Conservation (phyloP, 2,797 vertebrate genomes). For the Agapornis canus region DNA sequence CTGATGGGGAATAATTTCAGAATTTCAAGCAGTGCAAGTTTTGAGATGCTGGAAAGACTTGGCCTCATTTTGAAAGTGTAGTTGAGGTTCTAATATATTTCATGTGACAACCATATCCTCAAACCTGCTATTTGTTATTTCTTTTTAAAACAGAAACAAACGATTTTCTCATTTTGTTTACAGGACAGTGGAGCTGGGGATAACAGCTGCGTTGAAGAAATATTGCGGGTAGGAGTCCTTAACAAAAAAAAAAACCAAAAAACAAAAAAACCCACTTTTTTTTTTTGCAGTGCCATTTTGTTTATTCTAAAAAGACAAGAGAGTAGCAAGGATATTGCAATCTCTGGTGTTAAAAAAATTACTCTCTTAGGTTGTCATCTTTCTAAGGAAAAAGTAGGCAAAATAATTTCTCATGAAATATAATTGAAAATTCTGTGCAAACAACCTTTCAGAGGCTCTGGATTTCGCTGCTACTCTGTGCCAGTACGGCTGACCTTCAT, state of each 20-base stretch:
- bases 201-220: constrained; percentile 83
- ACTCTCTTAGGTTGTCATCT: not conserved
- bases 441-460: not conserved
- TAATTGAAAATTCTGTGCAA: constrained; percentile 37
- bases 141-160: constrained; percentile 43
- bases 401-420: constrained; percentile 34
- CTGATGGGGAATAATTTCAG: not conserved
- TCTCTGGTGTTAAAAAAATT: not conserved
- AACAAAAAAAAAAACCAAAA: not conserved
- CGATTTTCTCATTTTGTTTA: constrained; percentile 70
- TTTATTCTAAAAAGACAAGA: not conserved
- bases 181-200: constrained; percentile 78
- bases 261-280: accelerated
- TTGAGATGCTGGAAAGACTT: not conserved
- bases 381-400: not conserved
- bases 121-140: constrained; percentile 20
- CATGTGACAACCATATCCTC: constrained; percentile 6
- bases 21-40: not conserved
- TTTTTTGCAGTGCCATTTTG: not conserved
- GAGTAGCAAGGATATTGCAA: not conserved
- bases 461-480: not conserved
- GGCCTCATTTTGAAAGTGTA: constrained; percentile 16
- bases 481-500: constrained; percentile 1
- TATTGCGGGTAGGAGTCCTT: constrained; percentile 78
- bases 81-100: constrained; percentile 16